Evolutionary conservation across 1,140 invertebrate genomes (phyloP), one percentile per base, ranked within the genome.

Genomic region (Rhagoletis pomonella): DNA sequence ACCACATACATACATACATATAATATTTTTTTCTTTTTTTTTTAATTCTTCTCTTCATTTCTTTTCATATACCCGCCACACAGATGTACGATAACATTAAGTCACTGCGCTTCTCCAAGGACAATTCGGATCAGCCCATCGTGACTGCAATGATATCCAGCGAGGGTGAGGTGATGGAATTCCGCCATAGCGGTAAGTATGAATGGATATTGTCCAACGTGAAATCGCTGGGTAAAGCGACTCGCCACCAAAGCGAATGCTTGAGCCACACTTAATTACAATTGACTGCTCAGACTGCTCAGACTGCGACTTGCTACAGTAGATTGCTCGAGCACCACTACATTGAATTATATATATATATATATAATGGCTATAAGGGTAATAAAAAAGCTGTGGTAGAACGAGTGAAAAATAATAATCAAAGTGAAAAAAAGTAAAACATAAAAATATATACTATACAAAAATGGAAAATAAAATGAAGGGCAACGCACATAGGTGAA

Each of bases 1-100:
- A 55, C 44, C 55, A 55, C 44, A 29, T 14, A 62, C 29, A 29
- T 29, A 29, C 29, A 29, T 29, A 29, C 29, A 29, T 29, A 29
- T 29, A 29, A 29, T 29, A 77, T 77, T 50, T 50, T 6, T 55
- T 47, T 86, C 42, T 64, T 50, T 77, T 42, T 73, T 84, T 1
- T 9, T 87, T 65, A 58, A 42, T 69, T n/a, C 50, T 73, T 14
- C 55, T 85, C 19, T 17, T 60, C 55, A 60, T 55, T 60, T 9
- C 19, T n/a, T n/a, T 42, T 81, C 47, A 55, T 81, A 9, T 47
- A 55, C 73, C 3, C 69, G 5, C 44, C 50, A 81, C 47, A 81
- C 90, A 95, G 96, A 98, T 98, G 97, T 98, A 97, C 93, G 97
- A 98, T 92, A 98, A 98, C 92, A 96, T 98, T 14, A 95, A 96